Conservation (phyloP, 2,797 vertebrate genomes). For the Perdix hodgsoniae region DNA sequence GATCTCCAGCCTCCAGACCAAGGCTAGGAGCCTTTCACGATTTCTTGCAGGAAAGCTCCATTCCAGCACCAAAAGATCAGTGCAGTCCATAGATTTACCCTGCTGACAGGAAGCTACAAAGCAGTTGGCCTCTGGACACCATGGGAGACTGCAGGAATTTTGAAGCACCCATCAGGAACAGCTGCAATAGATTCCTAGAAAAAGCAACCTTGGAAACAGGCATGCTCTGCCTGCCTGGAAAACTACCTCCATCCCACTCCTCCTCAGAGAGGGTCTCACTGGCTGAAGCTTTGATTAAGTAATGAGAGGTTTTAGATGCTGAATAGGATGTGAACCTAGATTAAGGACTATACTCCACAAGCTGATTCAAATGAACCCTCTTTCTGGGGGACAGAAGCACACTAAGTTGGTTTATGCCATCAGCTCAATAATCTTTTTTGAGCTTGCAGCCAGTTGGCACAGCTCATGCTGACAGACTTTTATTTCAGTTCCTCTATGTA, state of each 20-base stretch:
- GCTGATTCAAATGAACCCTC: background rate
- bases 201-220: background rate
- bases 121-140: background rate
- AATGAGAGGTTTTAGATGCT: background rate
- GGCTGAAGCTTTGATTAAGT: background rate
- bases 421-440: background rate
- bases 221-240: background rate
- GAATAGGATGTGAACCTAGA: background rate
- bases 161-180: background rate
- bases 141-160: background rate
- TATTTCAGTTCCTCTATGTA: background rate
- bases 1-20: background rate
- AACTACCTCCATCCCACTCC: background rate
- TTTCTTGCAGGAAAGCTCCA: background rate
- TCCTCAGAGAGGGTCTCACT: background rate
- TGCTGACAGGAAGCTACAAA: background rate
- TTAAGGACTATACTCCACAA: background rate
- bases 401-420: background rate
- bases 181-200: background rate
- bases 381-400: background rate
- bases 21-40: background rate
- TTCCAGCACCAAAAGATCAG: background rate
- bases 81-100: fast-evolving
- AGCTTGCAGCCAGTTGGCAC: background rate
- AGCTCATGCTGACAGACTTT: background rate